Evolutionary conservation across 2,113 vertebrate species (phyloP), one percentile per base, ranked within the genome.

Genomic region (Sebastes schlegelii): DNA sequence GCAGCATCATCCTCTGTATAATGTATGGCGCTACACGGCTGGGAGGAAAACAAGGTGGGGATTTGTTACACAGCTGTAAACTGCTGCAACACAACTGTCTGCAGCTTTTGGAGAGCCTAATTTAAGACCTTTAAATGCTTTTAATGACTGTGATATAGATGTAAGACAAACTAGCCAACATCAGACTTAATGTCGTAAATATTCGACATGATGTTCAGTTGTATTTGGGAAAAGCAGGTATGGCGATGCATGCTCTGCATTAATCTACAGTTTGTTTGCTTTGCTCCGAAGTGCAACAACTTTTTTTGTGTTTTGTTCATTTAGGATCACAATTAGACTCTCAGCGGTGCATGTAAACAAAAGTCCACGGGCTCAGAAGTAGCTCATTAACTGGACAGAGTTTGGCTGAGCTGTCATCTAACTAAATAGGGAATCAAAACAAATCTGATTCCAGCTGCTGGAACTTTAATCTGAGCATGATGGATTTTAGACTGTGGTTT

Each of bases 341-440:
- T 43, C 9, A 55, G 61, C 54, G 17, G 48, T 0, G 52, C 57
- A 34, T 69, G 48, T 63, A 88, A 77, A 84, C 78, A 73, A 14
- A 63, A 78, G 65, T 80, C 73, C 70, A 42, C 67, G 11, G 74
- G 64, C 82, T 66, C 42, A n/a, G 16, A 75, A 82, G 84, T 34
- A 87, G 82, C 80, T 89, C 69, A 78, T 87, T 86, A 89, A 84
- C 62, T 77, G 73, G 69, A 72, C 62, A 23, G 34, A 83, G 78
- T 55, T 71, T 77, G 46, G 65, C 51, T 64, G 82, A 83, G 76
- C 68, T 64, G 81, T 79, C 87, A 83, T 71, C 62, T 60, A 70
- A 23, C 3, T 73, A 85, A 62, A 76, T 5, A 64, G 49, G 13
- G 58, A 67, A 68, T 77, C 51, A 69, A 88, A 87, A 68, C 60